Evolutionary conservation across 1,140 invertebrate species (phyloP), one percentile per base, ranked within the genome.

Genomic region (Drosophila hydei): DNA sequence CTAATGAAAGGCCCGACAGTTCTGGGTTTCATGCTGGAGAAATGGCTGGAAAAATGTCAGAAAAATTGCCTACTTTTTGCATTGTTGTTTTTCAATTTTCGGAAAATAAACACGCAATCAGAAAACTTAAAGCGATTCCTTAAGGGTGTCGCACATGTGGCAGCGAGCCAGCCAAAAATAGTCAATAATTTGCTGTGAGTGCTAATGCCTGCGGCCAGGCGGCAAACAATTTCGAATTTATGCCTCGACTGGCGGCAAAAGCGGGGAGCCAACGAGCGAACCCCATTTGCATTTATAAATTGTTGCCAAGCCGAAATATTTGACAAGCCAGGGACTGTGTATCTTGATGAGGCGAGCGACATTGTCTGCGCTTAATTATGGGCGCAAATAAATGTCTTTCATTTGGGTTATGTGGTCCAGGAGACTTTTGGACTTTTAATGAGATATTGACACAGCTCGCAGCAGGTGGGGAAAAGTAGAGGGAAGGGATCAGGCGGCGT

Each of bases 311-410:
- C 25, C 70, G 62, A 79, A 78, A 78, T 80, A 89, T 89, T 89
- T 78, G 77, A 62, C 68, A 78, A 54, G 61, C 11, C 33, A 50
- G 60, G 52, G 52, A 79, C 76, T 79, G 78, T 71, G 47, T 33
- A 40, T 23, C 50, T 8, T 30, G 40, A 33, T 50, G 52, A 27
- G 42, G 11, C 14, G 33, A 8, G 11, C 63, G 16, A 40, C 74
- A 80, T 89, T 89, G 85, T 81, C 80, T 87, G 81, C 60, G 80
- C 80, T 89, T 89, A 89, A 89, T 89, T 90, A 89, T 90, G 77
- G 87, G 45, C 59, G 64, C 72, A 87, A 90, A 89, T 90, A 89
- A 89, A 87, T 89, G 85, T 79, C 84, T 76, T 62, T 70, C 67
- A 76, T 67, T 77, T 68, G 55, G 60, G 71, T 72, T 72, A 54